These are phyloP conservation scores for Anolis sagrei DNA, from an alignment of 2,113 vertebrate species.

Conservation along the genomic window DNA sequence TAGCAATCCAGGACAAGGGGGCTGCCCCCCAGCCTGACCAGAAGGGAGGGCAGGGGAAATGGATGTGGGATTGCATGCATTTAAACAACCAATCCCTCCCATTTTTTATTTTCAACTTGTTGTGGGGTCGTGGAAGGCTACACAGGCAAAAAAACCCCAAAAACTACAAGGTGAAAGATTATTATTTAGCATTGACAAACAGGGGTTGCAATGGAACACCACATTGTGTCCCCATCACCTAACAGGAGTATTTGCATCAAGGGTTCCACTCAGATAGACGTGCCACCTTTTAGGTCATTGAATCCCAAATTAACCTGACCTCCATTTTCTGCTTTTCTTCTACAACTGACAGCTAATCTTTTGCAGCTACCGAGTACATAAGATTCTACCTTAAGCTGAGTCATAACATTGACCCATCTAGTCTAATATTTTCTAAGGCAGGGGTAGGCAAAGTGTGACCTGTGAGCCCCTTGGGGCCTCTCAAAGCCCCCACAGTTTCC, in stretches of 20 bases:
- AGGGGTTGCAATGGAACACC: not conserved
- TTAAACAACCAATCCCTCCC: not conserved
- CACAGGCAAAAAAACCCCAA: too few species aligned
- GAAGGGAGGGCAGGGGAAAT: not conserved
- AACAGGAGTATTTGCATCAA: not conserved
- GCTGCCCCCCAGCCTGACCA: not conserved
- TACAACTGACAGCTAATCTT: not conserved
- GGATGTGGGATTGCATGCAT: not conserved
- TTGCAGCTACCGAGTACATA: not conserved
- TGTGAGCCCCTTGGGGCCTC: too few species aligned
- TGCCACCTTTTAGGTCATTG: not conserved
- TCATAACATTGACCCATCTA: not conserved
- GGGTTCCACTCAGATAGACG: not conserved
- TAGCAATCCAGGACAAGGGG: slow-evolving; percentile 15
- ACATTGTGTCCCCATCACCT: not conserved
- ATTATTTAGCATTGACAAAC: not conserved
- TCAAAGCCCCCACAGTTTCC: too few species aligned
- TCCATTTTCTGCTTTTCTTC: not conserved
- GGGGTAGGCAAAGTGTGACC: too few species aligned
- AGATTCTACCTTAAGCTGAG: too few species aligned
- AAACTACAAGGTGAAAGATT: fast-evolving
- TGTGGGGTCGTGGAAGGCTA: not conserved
- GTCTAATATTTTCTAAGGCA: not conserved
- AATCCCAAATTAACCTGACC: too few species aligned
- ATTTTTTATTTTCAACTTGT: not conserved